A percentile compares a stretch with the other conserved stretches of the same genome.
Conservation (phyloP, 2,797 vertebrate species). For the Steatocranus sp. region DNA sequence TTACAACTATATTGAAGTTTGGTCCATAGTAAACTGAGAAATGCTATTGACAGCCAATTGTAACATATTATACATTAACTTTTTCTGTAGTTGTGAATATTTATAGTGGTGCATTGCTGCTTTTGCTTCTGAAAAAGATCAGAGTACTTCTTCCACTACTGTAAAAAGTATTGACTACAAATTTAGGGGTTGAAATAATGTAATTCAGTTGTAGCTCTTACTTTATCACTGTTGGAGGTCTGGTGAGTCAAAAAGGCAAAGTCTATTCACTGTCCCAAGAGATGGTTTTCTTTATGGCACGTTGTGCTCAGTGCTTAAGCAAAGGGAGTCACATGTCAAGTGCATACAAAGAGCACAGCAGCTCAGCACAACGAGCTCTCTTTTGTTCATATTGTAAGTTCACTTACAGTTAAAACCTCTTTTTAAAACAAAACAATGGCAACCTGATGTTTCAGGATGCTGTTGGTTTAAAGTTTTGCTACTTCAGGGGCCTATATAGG, state of each 20-base stretch:
- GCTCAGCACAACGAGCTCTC: slow-evolving; percentile 23
- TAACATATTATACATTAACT: not conserved
- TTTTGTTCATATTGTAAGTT: slow-evolving; percentile 29
- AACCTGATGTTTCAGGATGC: not conserved
- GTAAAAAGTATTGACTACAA: not conserved
- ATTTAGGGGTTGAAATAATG: not conserved
- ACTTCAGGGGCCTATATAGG: not conserved
- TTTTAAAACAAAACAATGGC: not conserved
- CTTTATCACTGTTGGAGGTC: not conserved
- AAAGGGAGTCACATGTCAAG: slow-evolving; percentile 65
- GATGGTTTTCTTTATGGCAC: slow-evolving; percentile 26
- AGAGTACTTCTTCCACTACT: not conserved
- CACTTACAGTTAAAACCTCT: slow-evolving; percentile 2
- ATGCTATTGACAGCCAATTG: not conserved
- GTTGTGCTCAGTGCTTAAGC: slow-evolving; percentile 40
- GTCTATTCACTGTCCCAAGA: slow-evolving; percentile 12
- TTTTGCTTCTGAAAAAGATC: not conserved
- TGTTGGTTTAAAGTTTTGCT: not conserved
- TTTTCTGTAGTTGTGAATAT: not conserved
- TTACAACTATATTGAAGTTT: not conserved
- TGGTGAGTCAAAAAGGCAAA: slow-evolving; percentile 34
- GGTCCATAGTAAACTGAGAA: not conserved
- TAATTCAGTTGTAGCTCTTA: not conserved
- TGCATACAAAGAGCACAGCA: slow-evolving; percentile 46
- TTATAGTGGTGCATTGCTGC: not conserved